Percentiles rank a stretch among this genome's conserved stretches.
Conservation (phyloP, 2,888 invertebrate genomes). For the Bombylius major region DNA sequence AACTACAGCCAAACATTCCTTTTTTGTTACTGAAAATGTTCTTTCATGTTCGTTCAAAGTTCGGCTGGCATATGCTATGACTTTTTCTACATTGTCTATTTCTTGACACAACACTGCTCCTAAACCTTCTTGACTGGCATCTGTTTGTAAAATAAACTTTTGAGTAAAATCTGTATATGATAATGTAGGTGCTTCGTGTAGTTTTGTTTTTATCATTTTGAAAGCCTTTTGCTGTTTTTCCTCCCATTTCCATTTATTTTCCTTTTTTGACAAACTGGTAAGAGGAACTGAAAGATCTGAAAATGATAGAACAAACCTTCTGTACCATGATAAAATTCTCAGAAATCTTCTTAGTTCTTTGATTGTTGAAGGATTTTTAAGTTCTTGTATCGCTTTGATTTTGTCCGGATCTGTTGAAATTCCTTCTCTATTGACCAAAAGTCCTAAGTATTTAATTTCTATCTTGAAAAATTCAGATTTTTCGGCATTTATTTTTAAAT, state of each 20-base stretch:
- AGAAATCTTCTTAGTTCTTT: no score
- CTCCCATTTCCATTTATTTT: not conserved
- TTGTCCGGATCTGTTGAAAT: slow-evolving; percentile 1
- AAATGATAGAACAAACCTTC: slow-evolving; percentile 1
- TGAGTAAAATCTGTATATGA: not conserved
- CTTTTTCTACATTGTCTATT: slow-evolving; percentile 8
- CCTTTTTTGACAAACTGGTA: not conserved
- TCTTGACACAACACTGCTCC: no score
- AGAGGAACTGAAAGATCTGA: not conserved
- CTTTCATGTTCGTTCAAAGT: not conserved
- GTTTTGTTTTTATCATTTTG: not conserved
- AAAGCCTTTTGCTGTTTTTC: not conserved
- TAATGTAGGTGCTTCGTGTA: not conserved
- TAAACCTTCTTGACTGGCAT: no score
- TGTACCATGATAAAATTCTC: not conserved
- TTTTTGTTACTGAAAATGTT: not conserved
- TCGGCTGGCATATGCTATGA: slow-evolving; percentile 10
- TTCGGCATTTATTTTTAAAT: not conserved
- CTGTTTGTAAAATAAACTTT: not conserved
- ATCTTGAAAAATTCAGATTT: not conserved
- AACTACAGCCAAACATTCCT: not conserved
- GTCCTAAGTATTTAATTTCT: slow-evolving; percentile 4
- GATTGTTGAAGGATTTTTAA: not conserved
- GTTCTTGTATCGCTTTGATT: not conserved
- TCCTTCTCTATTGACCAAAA: not conserved